Evolutionary conservation across 2,113 vertebrate genomes (phyloP).

Genomic region (Potamarius usumacintae): DNA sequence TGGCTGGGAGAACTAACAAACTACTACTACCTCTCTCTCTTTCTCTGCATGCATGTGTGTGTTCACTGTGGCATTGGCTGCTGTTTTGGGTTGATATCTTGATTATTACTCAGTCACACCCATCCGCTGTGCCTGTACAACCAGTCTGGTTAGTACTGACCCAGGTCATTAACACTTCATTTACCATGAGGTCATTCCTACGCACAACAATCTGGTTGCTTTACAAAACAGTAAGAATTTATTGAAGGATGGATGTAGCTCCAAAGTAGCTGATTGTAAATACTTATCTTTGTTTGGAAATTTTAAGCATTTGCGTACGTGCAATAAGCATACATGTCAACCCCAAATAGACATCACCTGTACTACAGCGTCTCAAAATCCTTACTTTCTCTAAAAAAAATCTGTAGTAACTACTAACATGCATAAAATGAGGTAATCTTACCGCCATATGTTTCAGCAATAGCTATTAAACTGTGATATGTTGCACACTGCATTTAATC

Average conservation of each 20-base stretch:
- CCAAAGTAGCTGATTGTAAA: not conserved
- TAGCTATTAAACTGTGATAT: no score
- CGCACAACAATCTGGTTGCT: not conserved
- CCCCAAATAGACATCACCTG: no score
- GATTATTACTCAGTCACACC: conserved; percentile 58
- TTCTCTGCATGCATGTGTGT: no score
- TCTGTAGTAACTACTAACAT: no score
- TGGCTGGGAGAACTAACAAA: conserved; percentile 61
- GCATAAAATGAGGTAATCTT: no score
- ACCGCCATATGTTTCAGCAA: no score
- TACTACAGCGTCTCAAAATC: no score
- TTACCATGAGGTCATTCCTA: not conserved
- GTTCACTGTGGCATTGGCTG: conserved; percentile 58
- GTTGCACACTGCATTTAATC: no score
- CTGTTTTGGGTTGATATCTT: conserved; percentile 69
- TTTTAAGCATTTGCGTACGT: not conserved
- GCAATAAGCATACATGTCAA: no score
- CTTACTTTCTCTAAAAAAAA: no score
- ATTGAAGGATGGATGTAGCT: not conserved
- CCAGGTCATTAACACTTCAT: not conserved
- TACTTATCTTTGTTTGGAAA: not conserved
- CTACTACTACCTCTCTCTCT: conserved; percentile 31
- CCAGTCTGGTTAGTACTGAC: conserved; percentile 5
- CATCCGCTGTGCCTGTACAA: not conserved
- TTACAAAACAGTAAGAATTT: not conserved